Evolutionary conservation across 2,113 vertebrate species (phyloP).

Genomic region (Piliocolobus tephrosceles): DNA sequence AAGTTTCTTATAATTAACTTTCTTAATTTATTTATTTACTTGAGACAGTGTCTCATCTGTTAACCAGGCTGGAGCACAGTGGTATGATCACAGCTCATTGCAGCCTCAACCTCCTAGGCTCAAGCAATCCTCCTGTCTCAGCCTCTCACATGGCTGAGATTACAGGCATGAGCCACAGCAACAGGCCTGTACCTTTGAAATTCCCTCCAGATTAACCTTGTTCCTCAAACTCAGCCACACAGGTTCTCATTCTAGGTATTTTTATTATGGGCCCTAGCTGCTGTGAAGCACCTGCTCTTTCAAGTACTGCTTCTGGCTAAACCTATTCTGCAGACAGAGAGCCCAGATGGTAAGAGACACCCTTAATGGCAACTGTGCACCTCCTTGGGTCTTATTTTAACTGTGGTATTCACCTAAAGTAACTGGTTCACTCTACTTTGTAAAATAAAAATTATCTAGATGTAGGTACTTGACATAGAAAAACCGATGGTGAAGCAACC

Average conservation of each 20-base stretch:
- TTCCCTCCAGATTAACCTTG: neutral
- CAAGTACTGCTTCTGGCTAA: constrained; percentile 24
- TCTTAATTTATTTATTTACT: neutral
- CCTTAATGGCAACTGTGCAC: neutral
- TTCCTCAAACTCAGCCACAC: neutral
- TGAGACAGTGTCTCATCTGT: no score
- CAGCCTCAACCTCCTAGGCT: no score
- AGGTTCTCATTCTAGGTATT: neutral
- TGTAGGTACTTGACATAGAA: neutral
- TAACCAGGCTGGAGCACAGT: no score
- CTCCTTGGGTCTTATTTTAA: neutral
- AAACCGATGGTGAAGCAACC: neutral
- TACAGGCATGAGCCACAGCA: no score
- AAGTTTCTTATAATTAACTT: neutral
- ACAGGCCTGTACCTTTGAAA: neutral
- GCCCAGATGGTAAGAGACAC: neutral
- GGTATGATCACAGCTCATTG: no score
- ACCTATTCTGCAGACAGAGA: neutral
- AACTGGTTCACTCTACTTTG: neutral
- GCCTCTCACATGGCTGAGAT: no score
- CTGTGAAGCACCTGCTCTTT: neutral
- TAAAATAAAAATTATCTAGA: constrained; percentile 23
- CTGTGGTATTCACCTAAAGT: neutral
- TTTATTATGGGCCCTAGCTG: neutral
- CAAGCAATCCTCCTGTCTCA: no score